Evolutionary conservation across 2,797 vertebrate genomes (phyloP).

Genomic region (Lutra lutra): DNA sequence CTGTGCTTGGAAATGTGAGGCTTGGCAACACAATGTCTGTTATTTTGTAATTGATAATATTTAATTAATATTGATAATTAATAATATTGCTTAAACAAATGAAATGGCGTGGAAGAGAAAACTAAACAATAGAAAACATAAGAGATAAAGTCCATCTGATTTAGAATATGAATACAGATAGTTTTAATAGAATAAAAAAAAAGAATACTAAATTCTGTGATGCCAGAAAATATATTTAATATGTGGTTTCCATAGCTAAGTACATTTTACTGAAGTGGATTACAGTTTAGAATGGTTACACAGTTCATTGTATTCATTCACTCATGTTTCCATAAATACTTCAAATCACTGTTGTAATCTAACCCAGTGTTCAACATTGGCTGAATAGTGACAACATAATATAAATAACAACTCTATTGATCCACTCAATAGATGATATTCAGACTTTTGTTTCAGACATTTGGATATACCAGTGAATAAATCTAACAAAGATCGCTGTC

Average conservation of each 20-base stretch:
- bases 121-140: constrained; percentile 23
- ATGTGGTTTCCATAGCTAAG: background rate
- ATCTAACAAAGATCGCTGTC: background rate
- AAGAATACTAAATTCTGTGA: background rate
- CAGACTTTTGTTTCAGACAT: background rate
- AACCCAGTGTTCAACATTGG: background rate
- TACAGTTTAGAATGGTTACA: background rate
- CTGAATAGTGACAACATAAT: background rate
- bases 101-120: constrained; percentile 30
- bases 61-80: background rate
- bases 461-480: background rate
- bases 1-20: background rate
- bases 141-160: background rate
- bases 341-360: background rate
- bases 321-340: background rate
- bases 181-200: background rate
- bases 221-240: background rate
- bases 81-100: constrained; percentile 47
- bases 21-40: background rate
- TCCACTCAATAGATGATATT: background rate
- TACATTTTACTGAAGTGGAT: background rate
- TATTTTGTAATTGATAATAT: background rate
- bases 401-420: background rate
- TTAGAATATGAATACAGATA: background rate
- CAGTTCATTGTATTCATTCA: background rate